Conservation (phyloP, 2,888 invertebrate species). For the Cheilosia variabilis region DNA sequence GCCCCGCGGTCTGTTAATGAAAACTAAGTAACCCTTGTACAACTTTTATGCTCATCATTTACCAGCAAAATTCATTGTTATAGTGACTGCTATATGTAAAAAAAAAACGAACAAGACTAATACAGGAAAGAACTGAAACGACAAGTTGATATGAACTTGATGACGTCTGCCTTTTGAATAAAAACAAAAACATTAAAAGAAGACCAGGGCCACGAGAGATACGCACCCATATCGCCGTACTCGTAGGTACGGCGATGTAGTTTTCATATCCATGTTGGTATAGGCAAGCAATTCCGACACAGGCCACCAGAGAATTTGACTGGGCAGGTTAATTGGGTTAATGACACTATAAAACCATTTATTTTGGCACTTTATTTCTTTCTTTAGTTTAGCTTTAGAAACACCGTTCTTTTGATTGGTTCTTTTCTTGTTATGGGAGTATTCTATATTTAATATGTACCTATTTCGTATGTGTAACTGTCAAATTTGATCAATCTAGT, state of each 20-base stretch:
- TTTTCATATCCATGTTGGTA: too few relatives aligned
- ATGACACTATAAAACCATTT: slow-evolving; percentile 24
- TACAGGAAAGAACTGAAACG: slow-evolving; percentile 10
- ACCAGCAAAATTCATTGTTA: slow-evolving; percentile 8
- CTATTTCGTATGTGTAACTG: neutral
- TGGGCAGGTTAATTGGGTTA: slow-evolving; percentile 54
- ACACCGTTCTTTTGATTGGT: too few relatives aligned
- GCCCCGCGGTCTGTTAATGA: slow-evolving; percentile 11
- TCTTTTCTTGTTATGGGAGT: too few relatives aligned
- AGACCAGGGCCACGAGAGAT: slow-evolving; percentile 13
- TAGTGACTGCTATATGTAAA: neutral
- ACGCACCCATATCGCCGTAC: too few relatives aligned
- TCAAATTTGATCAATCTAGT: neutral
- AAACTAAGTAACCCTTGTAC: neutral
- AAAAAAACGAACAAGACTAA: neutral
- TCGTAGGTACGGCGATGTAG: neutral
- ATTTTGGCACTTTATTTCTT: neutral
- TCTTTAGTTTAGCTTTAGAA: neutral
- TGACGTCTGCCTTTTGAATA: slow-evolving; percentile 23
- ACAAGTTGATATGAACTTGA: slow-evolving; percentile 19
- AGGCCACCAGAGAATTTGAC: slow-evolving; percentile 12
- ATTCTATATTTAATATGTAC: too few relatives aligned
- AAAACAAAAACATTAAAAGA: slow-evolving; percentile 16
- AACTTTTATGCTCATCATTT: neutral
- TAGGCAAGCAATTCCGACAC: slow-evolving; percentile 1